These are phyloP conservation scores for Cyanoderma ruficeps DNA, from an alignment of 2,113 vertebrate species.

Conservation along the genomic window DNA sequence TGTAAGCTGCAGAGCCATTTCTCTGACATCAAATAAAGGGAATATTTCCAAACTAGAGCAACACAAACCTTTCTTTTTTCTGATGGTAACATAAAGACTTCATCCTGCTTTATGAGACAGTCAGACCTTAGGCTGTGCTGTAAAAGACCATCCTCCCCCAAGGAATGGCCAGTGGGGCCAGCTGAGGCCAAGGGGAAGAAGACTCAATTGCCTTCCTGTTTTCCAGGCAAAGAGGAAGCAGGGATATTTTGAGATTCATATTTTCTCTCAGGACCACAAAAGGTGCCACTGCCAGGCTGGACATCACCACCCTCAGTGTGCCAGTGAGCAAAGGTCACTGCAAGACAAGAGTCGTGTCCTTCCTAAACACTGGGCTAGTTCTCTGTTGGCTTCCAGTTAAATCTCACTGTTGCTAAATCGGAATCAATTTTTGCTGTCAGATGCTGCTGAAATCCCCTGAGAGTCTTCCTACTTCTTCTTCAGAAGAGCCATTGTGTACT, in stretches of 20 bases:
- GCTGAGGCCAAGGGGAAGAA: background rate
- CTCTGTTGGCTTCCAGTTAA: background rate
- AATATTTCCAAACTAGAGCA: background rate
- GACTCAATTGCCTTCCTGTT: background rate
- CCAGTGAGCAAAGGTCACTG: background rate
- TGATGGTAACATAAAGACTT: background rate
- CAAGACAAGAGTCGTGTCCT: background rate
- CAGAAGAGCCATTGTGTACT: background rate
- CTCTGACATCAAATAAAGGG: background rate
- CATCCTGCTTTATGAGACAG: background rate
- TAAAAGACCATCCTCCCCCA: background rate
- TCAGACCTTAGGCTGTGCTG: background rate
- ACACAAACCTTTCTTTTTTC: background rate
- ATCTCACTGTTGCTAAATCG: background rate
- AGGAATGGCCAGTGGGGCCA: accelerated
- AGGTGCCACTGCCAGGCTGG: background rate
- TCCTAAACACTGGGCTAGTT: background rate
- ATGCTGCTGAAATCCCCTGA: background rate
- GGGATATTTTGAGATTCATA: background rate
- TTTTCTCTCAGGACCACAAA: background rate
- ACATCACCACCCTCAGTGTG: background rate
- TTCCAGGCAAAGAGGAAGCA: background rate
- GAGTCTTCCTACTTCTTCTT: background rate
- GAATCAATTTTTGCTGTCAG: background rate
- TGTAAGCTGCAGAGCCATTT: background rate